Percentiles rank a stretch among this genome's conserved stretches.
These are phyloP conservation scores for Petroica traversi DNA, from an alignment of 2,113 vertebrate genomes.

Conservation along the genomic window DNA sequence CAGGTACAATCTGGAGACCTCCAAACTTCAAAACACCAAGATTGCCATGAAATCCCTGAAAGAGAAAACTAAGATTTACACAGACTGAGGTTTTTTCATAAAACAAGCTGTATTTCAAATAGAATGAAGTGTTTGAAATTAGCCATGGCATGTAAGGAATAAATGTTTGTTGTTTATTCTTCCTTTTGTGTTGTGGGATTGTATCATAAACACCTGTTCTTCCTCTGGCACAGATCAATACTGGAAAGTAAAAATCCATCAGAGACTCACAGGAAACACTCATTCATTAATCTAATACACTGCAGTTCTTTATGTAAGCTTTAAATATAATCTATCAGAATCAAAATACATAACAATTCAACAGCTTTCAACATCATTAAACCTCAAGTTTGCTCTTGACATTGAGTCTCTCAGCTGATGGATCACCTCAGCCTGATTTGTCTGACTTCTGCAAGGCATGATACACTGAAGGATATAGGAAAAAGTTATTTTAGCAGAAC, in stretches of 20 bases:
- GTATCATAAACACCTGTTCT: neutral
- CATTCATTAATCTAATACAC: neutral
- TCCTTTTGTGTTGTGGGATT: neutral
- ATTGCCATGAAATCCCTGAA: neutral
- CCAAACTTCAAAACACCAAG: neutral
- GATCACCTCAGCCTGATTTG: neutral
- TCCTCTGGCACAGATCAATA: neutral
- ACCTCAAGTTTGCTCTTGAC: neutral
- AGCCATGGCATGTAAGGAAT: neutral
- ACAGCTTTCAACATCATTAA: neutral
- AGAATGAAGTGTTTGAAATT: neutral
- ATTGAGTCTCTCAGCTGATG: neutral
- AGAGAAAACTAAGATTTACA: neutral
- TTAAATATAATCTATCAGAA: neutral
- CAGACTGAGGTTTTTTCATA: neutral
- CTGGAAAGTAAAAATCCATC: neutral
- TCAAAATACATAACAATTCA: neutral
- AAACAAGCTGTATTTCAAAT: neutral
- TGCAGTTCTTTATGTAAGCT: neutral
- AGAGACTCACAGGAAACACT: neutral
- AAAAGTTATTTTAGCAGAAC: neutral
- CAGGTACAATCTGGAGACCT: neutral
- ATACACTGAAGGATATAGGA: neutral
- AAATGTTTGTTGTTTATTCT: neutral
- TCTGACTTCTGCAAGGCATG: neutral